Evolutionary conservation across 2,888 invertebrate genomes (phyloP).

Genomic region (Mamestra brassicae): DNA sequence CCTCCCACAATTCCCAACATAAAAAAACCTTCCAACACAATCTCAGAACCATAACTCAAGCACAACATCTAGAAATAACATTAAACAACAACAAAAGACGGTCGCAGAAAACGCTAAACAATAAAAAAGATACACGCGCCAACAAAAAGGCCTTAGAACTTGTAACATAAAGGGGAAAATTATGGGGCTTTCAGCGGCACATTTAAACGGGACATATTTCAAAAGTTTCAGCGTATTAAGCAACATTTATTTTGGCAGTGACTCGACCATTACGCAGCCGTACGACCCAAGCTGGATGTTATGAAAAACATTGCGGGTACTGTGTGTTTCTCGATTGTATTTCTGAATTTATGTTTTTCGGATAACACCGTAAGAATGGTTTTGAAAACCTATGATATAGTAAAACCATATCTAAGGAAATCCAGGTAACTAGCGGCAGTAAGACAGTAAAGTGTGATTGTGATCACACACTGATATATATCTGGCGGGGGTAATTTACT

Average conservation of each 20-base stretch:
- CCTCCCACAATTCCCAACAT: not conserved
- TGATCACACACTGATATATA: not conserved
- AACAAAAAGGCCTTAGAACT: slow-evolving; percentile 81
- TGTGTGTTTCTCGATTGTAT: slow-evolving; percentile 57
- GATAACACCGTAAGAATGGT: not conserved
- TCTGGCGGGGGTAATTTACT: not conserved
- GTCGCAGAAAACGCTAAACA: slow-evolving; percentile 72
- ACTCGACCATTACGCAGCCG: slow-evolving; percentile 85
- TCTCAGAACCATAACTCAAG: slow-evolving; percentile 51
- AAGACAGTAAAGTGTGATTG: not conserved
- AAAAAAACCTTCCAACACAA: slow-evolving; percentile 47
- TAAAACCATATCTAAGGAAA: not conserved
- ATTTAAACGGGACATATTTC: slow-evolving; percentile 90
- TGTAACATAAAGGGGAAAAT: slow-evolving; percentile 88
- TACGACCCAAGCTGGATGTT: slow-evolving; percentile 76
- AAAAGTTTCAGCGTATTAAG: slow-evolving; percentile 90
- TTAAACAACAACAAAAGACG: slow-evolving; percentile 71
- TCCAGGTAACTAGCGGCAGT: not conserved
- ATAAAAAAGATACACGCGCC: slow-evolving; percentile 83
- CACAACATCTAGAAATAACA: slow-evolving; percentile 61
- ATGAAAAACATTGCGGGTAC: slow-evolving; percentile 82
- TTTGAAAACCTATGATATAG: not conserved
- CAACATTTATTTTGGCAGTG: slow-evolving; percentile 91
- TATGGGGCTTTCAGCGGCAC: slow-evolving; percentile 90
- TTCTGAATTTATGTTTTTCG: not conserved